These are phyloP conservation scores for Dipodomys merriami DNA, from an alignment of 2,113 vertebrate genomes.

Conservation along the genomic window DNA sequence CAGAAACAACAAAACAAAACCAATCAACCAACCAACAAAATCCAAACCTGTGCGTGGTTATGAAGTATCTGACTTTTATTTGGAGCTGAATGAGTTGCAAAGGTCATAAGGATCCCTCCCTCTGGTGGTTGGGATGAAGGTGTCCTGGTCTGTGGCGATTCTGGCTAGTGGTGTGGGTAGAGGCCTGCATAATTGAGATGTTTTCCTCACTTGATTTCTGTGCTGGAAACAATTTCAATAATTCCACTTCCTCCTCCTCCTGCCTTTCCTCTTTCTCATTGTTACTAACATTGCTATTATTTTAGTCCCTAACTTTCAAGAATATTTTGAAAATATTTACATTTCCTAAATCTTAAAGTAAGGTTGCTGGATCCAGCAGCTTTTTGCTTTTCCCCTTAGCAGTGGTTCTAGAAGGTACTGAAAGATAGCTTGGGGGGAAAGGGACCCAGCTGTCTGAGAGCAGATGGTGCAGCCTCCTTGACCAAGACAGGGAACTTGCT, in stretches of 20 bases:
- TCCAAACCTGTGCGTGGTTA: background rate
- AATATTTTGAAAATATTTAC: conserved; percentile 31
- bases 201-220: conserved; percentile 9
- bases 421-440: background rate
- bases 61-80: background rate
- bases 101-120: background rate
- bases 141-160: background rate
- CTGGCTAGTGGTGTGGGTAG: background rate
- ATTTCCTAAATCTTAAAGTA: background rate
- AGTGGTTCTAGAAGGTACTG: background rate
- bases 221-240: background rate
- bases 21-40: no score
- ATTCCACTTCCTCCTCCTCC: no score
- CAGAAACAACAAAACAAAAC: background rate
- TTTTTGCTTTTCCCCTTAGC: background rate
- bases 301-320: conserved; percentile 35
- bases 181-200: background rate
- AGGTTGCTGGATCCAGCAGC: background rate
- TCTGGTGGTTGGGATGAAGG: background rate
- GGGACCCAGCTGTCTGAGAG: background rate
- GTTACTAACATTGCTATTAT: background rate
- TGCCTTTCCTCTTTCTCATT: no score
- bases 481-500: background rate
- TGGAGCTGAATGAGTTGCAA: no score
- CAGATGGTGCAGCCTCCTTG: background rate